Evolutionary conservation across 2,113 vertebrate species (phyloP).

Genomic region (Parus major): DNA sequence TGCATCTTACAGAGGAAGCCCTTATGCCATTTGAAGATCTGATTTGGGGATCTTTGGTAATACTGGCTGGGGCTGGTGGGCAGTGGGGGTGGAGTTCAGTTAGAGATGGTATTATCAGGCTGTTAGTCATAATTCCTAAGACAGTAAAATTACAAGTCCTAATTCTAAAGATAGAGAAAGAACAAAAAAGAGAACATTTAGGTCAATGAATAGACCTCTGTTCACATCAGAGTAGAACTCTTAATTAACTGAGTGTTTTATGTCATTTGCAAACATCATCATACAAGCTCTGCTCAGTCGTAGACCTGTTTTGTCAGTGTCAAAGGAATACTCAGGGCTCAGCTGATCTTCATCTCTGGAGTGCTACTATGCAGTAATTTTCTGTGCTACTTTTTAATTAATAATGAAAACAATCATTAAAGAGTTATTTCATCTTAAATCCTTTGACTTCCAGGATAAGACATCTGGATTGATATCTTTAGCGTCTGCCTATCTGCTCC

Average conservation of each 20-base stretch:
- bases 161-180: background rate
- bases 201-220: background rate
- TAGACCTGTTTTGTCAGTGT: background rate
- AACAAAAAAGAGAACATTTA: background rate
- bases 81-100: background rate
- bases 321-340: background rate
- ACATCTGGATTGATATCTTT: background rate
- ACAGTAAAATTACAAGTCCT: background rate
- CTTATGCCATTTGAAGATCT: background rate
- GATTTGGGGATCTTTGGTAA: background rate
- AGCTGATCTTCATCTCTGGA: background rate
- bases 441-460: background rate
- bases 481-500: background rate
- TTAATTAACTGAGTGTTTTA: conserved; percentile 33
- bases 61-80: background rate
- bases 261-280: conserved; percentile 22
- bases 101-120: background rate
- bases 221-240: background rate
- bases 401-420: background rate
- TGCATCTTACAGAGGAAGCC: background rate
- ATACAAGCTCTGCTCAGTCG: background rate
- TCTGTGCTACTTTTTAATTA: conserved; percentile 12
- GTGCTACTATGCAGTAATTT: background rate
- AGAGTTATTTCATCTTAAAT: background rate
- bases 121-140: background rate